Conservation (phyloP, 2,113 vertebrate genomes). For the Chloebia gouldiae region DNA sequence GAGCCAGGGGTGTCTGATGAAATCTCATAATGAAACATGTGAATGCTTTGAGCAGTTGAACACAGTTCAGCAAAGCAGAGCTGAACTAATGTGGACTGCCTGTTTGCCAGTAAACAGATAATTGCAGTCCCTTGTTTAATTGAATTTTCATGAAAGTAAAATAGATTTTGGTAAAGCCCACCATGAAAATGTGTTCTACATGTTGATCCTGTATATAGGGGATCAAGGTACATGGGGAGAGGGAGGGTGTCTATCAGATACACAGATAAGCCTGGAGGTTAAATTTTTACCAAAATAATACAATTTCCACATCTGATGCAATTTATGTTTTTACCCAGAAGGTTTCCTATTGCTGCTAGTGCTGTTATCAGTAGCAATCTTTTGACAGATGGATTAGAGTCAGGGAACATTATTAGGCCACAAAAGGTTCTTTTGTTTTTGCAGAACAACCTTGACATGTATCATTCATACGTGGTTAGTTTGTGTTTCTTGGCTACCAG, state of each 20-base stretch:
- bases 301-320: not conserved
- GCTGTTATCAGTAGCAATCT: not conserved
- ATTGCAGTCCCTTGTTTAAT: not conserved
- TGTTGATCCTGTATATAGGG: not conserved
- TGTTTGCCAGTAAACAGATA: not conserved
- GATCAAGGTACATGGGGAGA: not conserved
- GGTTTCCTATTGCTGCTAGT: not conserved
- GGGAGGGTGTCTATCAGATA: not conserved
- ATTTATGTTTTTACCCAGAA: not conserved
- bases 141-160: slow-evolving; percentile 16
- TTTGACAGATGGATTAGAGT: not conserved
- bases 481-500: not conserved
- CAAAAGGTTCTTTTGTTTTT: not conserved
- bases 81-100: slow-evolving; percentile 11
- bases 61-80: slow-evolving; percentile 13
- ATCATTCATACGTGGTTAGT: not conserved
- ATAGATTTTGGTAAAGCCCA: not conserved
- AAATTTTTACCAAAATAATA: not conserved
- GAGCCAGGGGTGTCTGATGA: slow-evolving; percentile 14
- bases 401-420: not conserved
- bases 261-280: not conserved
- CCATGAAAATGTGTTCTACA: not conserved
- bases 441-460: not conserved
- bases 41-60: slow-evolving; percentile 27
- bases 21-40: not conserved